Evolutionary conservation across 2,888 invertebrate genomes (phyloP).

Genomic region (Metallyticus violacea): DNA sequence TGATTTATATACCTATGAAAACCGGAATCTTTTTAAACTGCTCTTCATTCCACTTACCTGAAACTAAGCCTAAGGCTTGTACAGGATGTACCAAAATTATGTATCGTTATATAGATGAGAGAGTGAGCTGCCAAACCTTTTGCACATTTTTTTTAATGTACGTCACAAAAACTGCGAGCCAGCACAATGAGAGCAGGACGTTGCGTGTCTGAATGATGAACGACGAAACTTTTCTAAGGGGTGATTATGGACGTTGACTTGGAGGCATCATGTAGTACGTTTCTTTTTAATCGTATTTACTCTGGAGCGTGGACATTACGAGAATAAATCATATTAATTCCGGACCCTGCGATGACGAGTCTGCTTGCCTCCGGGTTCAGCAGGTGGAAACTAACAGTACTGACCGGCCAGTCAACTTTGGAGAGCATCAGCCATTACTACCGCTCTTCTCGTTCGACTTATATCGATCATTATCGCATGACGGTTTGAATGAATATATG

Average conservation of each 20-base stretch:
- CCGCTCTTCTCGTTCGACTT: background rate
- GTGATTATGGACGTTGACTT: background rate
- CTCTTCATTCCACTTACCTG: background rate
- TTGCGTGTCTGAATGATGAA: background rate
- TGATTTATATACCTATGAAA: background rate
- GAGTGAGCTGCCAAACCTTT: background rate
- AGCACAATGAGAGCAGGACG: background rate
- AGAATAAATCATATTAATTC: background rate
- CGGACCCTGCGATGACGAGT: background rate
- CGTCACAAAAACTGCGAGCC: background rate
- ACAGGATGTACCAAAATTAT: background rate
- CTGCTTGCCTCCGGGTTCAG: background rate
- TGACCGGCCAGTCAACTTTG: background rate
- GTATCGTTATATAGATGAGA: background rate
- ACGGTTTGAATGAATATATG: background rate
- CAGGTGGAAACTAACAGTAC: background rate
- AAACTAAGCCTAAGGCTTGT: background rate
- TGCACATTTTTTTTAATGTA: background rate
- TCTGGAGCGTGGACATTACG: background rate
- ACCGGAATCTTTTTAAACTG: background rate
- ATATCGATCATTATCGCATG: background rate
- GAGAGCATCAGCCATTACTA: background rate
- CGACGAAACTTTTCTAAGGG: background rate
- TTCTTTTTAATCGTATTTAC: background rate
- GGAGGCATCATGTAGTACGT: background rate